Percentiles rank a stretch among this genome's conserved stretches.
phyloP scores from a whole-genome alignment of 2,113 vertebrate genomes.

The Falco punctatus region DNA sequence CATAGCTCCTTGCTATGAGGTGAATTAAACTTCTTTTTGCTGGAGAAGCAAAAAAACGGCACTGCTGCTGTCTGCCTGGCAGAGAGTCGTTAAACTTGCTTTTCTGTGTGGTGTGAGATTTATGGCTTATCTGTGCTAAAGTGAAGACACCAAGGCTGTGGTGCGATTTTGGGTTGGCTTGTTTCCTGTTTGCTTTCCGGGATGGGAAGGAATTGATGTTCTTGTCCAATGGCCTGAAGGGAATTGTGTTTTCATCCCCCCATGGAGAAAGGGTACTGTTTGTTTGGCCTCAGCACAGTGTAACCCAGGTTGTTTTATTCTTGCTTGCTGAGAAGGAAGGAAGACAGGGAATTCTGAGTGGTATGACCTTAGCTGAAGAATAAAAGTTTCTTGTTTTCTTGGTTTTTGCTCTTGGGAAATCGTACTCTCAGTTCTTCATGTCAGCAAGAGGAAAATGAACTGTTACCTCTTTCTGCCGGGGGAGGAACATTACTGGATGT shows the following conservation, averaged over 20 bases:
- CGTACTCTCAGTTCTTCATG: not conserved
- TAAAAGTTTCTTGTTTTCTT: not conserved
- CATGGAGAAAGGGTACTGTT: not conserved
- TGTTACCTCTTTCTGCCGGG: not conserved
- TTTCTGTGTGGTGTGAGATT: not conserved
- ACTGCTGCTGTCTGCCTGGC: not conserved
- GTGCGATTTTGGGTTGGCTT: not conserved
- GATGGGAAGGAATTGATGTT: not conserved
- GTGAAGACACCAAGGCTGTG: not conserved
- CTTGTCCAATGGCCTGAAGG: accelerated
- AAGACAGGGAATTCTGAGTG: not conserved
- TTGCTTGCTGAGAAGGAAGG: not conserved
- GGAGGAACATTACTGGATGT: not conserved
- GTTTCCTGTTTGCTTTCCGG: not conserved
- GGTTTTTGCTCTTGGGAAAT: not conserved
- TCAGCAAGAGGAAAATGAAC: not conserved
- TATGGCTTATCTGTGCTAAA: not conserved
- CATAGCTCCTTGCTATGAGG: not conserved
- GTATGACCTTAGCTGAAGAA: not conserved
- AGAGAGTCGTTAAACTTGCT: not conserved
- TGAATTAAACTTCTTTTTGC: not conserved
- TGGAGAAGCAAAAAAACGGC: not conserved
- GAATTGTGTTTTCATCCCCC: not conserved
- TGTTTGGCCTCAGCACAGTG: not conserved
- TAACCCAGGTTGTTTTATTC: not conserved